Evolutionary conservation across 2,113 vertebrate species (phyloP), one percentile per base, ranked within the genome.

Genomic region (Macaca mulatta): DNA sequence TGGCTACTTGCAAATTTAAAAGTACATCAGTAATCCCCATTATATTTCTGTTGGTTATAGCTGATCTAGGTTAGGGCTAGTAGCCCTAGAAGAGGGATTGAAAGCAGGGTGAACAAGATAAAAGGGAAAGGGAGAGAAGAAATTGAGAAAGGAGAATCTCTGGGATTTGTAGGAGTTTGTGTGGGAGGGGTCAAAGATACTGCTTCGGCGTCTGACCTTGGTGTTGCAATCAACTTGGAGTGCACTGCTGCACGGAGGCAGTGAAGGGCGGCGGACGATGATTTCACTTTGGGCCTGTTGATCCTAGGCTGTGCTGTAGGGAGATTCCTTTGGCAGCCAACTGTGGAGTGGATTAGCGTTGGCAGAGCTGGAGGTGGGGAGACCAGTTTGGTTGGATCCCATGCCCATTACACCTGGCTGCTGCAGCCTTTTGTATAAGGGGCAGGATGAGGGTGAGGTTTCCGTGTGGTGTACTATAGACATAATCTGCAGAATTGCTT

Each of bases 321-420:
- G 79, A 95, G 77, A 35, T 92, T 67, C 59, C 8, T 43, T 94
- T 97, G 97, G 94, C 90, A 80, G 86, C 64, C 69, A 38, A 64
- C 78, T n/a, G 14, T n/a, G 72, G 50, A 57, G 55, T 64, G 61
- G 91, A 93, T 96, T 85, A 84, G 72, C 17, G 0, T 35, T 87
- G 79, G 79, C 75, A 79, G 79, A 74, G 22, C 79, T 45, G n/a
- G 79, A 92, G 78, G 87, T 16, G 10, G 92, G 88, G 72, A 93
- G 87, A 98, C 97, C 43, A 78, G 95, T 97, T 96, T 35, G 80
- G 83, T 72, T 67, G 77, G 96, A 57, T 93, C 78, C 23, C 27
- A 6, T 84, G 89, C 57, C 57, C 55, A 32, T 86, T 48, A 59
- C 83, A 74, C 35, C 91, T 82, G 89, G 69, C 55, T 61, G 38